A percentile compares a stretch with the other conserved stretches of the same genome.
Conservation (phyloP, 2,888 invertebrate genomes). For the Zygogramma bicolorata region DNA sequence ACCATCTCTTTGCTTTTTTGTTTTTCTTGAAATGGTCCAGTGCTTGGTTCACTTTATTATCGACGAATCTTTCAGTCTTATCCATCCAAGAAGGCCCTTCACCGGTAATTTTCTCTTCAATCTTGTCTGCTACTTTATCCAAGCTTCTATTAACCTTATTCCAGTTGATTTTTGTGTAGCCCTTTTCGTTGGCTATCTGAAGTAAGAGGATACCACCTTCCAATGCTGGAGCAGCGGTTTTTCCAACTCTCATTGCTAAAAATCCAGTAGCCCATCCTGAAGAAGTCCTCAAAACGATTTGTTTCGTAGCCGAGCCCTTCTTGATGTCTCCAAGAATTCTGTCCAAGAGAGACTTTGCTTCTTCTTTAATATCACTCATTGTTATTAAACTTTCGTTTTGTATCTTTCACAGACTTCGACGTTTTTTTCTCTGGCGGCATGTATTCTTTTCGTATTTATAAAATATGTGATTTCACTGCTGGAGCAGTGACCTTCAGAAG, state of each 20-base stretch:
- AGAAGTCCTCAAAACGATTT: constrained; percentile 86
- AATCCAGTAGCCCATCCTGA: constrained; percentile 82
- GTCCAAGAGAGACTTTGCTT: constrained; percentile 78
- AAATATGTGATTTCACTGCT: too few relatives aligned
- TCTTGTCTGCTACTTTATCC: constrained; percentile 10
- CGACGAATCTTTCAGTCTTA: constrained; percentile 82
- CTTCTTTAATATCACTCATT: constrained; percentile 72
- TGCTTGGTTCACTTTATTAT: constrained; percentile 84
- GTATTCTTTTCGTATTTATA: neutral
- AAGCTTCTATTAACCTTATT: constrained; percentile 10
- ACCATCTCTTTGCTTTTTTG: constrained; percentile 82
- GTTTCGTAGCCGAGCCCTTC: constrained; percentile 87
- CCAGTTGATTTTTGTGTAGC: constrained; percentile 26
- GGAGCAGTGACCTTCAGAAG: too few relatives aligned
- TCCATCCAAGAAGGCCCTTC: constrained; percentile 6
- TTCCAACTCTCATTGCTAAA: constrained; percentile 25
- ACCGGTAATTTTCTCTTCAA: constrained; percentile 13
- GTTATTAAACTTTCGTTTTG: constrained; percentile 70
- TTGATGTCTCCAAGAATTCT: constrained; percentile 85
- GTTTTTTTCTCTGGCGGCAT: constrained; percentile 21
- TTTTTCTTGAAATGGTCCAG: constrained; percentile 80
- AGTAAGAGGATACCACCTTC: constrained; percentile 30
- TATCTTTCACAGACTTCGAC: constrained; percentile 43
- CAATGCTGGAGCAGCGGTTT: constrained; percentile 20
- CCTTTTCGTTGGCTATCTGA: constrained; percentile 25